Percentiles rank a stretch among this genome's conserved stretches.
These are phyloP conservation scores for Dendropsophus ebraccatus DNA, from an alignment of 2,113 vertebrate species.

Conservation along the genomic window DNA sequence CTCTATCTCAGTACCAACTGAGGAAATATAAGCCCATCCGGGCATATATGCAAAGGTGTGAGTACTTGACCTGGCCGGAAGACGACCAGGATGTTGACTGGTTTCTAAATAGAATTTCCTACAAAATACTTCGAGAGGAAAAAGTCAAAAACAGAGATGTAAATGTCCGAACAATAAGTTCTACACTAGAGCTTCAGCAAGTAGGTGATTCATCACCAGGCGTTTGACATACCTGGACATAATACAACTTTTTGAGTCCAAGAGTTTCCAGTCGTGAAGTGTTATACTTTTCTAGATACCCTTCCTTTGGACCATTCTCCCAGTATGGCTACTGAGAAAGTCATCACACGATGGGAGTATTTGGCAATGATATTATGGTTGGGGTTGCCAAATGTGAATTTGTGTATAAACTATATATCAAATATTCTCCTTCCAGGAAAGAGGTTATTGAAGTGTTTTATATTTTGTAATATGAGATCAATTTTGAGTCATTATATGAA, in stretches of 20 bases:
- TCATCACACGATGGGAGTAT: neutral
- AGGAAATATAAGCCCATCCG: slow-evolving; percentile 77
- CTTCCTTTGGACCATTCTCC: neutral
- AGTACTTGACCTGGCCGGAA: slow-evolving; percentile 85
- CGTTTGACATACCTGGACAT: neutral
- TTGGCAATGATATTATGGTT: neutral
- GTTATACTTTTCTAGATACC: neutral
- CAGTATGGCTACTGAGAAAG: neutral
- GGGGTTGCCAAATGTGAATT: slow-evolving; percentile 26
- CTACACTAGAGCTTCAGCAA: slow-evolving; percentile 58
- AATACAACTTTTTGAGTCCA: neutral
- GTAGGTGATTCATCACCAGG: neutral
- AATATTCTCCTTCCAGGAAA: neutral
- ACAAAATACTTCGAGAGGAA: slow-evolving; percentile 73
- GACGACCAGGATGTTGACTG: slow-evolving; percentile 85
- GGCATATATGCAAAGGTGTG: slow-evolving; percentile 75
- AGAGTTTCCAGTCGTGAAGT: neutral
- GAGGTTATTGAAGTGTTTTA: neutral
- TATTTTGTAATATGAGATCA: neutral
- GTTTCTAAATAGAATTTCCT: slow-evolving; percentile 81
- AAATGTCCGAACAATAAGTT: slow-evolving; percentile 59
- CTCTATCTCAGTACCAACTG: slow-evolving; percentile 83
- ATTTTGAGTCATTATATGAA: too few species aligned
- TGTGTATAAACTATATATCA: neutral
- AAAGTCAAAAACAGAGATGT: slow-evolving; percentile 68